Base-by-base conservation (phyloP, 2,888 invertebrate genomes). In the Drepanosiphum platanoidis region DNA sequence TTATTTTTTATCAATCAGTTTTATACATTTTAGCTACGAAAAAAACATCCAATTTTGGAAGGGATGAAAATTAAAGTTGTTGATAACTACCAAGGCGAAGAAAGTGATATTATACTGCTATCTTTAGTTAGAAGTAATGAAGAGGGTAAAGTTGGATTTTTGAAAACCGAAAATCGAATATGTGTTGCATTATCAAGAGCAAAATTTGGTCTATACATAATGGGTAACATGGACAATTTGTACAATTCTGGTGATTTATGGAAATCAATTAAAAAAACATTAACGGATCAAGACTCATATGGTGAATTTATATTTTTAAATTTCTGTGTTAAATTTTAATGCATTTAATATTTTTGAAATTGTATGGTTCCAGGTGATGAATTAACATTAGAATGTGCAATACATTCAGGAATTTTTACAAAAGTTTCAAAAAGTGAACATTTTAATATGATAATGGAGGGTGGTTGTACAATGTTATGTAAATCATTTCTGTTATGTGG, bases 51-150 rank as follows among this genome's bases (percentile, higher is more conserved):
- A 1, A 86, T 90, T 1, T 89, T 92, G 7, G 88, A 90, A 42
- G 91, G 92, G 64, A 91, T 94, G 9, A 90, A 91, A 87, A 92
- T 94, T 32, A 92, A 93, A 0, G 93, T 93, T 0, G 93, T 95
- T 1, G 95, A 96, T 89, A 95, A 94, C 89, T 96, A 92, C 88
- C 96, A 96, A 90, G 95, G 96, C 0, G 93, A 95, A 88, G 95
- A 95, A 90, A 93, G 92, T 88, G 93, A 93, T 89, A 94, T 96
- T 88, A 93, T 96, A 80, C 91, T 96, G 87, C 90, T 96, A 86
- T 95, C 95, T 0, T 89, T 96, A 22, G 96, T 96, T 0, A 92
- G 96, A 88, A 95, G 93, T 88, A 95, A 95, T 90, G 89, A 90
- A 70, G 91, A 92, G 18, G 91, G 91, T 75, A 92, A 91, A 86